Base-by-base conservation (phyloP, 1,140 invertebrate species). In the Drosophila sturtevanti region DNA sequence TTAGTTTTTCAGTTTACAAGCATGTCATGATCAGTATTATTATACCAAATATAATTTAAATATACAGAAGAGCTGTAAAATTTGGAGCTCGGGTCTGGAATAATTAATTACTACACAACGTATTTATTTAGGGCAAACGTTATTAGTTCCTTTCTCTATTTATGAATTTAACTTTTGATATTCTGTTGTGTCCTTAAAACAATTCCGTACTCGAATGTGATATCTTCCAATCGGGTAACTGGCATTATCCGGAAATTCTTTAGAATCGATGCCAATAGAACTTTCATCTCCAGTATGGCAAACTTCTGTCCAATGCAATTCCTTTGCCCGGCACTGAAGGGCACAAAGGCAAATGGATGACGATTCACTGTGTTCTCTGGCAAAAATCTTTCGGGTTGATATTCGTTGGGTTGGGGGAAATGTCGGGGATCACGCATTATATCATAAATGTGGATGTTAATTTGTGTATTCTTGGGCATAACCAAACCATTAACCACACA, bases 361-460 rank as follows among this genome's bases (percentile, higher is more conserved):
- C 92, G 67, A 82, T 91, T 77, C 63, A 90, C 12, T 12, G 86
- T 41, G 93, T 89, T 93, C 96, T 97, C 89, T 94, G 93, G 56
- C 72, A 68, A 77, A 92, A 97, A 97, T 77, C 96, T 92, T 14
- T 97, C 96, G 0, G 97, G 97, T 79, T 95, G 93, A 82, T 96
- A 98, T 34, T 90, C 91, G 6, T 95, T 90, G 0, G 97, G 97
- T 79, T 97, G 93, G 3, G 95, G 93, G 90, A 94, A 97, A 60
- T 93, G 63, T 0, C 91, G 79, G 0, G 92, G 89, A 82, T 95
- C 93, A 24, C 94, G 91, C 87, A 96, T 95, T 7, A 96, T 86
- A 51, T 92, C 92, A 59, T 92, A 93, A n/a, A 92, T 90, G 35
- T 91, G 75, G 34, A 95, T 86, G 31, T 92, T 82, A 0, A 93